Evolutionary conservation across 1,140 invertebrate species (phyloP).

Genomic region (Harlomillsia oculata): DNA sequence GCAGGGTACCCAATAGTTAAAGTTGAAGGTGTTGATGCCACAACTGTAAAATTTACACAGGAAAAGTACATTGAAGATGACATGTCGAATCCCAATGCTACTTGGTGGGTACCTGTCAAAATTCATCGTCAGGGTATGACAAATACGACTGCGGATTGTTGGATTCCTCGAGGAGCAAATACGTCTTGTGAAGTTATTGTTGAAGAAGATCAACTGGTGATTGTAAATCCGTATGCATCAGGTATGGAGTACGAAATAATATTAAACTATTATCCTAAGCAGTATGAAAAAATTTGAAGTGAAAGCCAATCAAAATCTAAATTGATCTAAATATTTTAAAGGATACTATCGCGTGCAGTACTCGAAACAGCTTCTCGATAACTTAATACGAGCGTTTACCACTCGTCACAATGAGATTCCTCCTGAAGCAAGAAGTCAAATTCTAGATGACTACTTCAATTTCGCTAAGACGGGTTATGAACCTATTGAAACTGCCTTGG

Average conservation of each 20-base stretch:
- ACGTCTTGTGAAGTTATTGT: neutral
- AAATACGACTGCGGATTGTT: neutral
- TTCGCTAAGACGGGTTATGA: constrained; percentile 10
- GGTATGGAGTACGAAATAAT: neutral
- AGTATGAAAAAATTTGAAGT: neutral
- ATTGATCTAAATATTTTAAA: neutral
- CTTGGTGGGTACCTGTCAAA: constrained; percentile 25
- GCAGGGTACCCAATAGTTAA: constrained; percentile 59
- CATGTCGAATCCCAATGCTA: neutral
- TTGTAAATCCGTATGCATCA: constrained; percentile 25
- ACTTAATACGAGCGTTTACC: too few species aligned
- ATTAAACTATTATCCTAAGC: neutral
- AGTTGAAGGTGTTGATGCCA: neutral
- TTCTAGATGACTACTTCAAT: constrained; percentile 28
- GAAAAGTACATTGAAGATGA: constrained; percentile 3
- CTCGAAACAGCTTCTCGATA: neutral
- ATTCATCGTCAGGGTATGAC: neutral
- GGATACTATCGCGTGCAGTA: constrained; percentile 26
- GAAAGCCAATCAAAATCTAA: neutral
- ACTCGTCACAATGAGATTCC: constrained; percentile 5
- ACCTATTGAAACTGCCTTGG: neutral
- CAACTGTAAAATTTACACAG: neutral
- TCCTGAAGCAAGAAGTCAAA: constrained; percentile 5
- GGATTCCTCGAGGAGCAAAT: constrained; percentile 1
- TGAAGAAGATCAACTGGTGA: constrained; percentile 9